Base-by-base conservation (phyloP, 2,113 vertebrate species). In the Toxostoma redivivum region DNA sequence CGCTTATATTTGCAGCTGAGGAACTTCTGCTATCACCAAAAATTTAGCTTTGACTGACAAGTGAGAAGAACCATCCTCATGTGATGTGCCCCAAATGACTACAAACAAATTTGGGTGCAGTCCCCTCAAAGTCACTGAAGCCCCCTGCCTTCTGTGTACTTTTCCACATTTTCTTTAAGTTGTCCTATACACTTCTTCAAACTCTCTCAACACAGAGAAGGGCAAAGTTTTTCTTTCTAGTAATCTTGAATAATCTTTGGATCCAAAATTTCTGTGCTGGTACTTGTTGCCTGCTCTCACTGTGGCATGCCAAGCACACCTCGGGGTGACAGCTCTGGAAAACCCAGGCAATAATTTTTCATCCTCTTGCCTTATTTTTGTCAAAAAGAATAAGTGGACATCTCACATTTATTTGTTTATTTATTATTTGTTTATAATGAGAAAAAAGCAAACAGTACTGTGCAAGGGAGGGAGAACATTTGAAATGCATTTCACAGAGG, bases 401-500 rank as follows among this genome's bases (percentile, higher is more conserved):
- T 58, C 38, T 83, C 33, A 2, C 15, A 67, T 71, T 25, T 48
- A 37, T 21, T 74, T 69, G 25, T 66, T 67, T 67, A 31, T 66
- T 78, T 78, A 13, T 71, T 86, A 16, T 45, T 47, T 73, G 20
- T 85, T 27, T 65, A 10, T 30, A 30, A 66, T 31, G 9, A n/a
- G 16, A 58, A 58, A 42, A 50, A 51, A 18, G 2, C 31, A 37
- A 37, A 27, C 31, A 44, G 21, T 14, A 12, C 22, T n/a, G 38
- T 38, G n/a, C 5, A 33, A 72, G 9, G 31, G 42, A 67, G 15
- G 54, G 28, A 64, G 35, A 88, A 53, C 31, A 62, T 71, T 81
- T 87, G 69, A 87, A 92, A 95, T 89, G 44, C 60, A 86, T 89
- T 91, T 94, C 48, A 66, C 90, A 89, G 82, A 73, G 54, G 24